Evolutionary conservation across 2,888 invertebrate species (phyloP), one percentile per base, ranked within the genome.

Genomic region (Odontothrips loti): DNA sequence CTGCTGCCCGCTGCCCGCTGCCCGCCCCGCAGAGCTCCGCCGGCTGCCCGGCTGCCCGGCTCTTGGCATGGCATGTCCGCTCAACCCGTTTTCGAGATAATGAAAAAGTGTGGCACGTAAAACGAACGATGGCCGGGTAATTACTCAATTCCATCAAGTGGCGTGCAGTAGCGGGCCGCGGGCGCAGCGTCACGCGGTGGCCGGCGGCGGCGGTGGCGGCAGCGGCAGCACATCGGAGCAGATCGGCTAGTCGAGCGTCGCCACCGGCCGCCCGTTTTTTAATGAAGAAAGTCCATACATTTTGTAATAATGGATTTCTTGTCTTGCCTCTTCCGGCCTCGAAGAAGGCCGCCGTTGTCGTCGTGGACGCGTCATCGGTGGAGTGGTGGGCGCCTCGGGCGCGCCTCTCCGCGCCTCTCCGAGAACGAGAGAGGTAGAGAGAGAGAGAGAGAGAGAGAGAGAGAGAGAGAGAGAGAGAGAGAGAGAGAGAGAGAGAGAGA

Each of bases 91-190:
- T 75, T 75, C 68, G 68, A 75, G 68, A 75, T 75, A 75, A 75
- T 75, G 68, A 75, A 75, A 75, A 75, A 75, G 68, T 75, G 68
- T 75, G 68, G 68, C 68, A 75, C 68, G 68, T 75, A 75, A 75
- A 75, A 75, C 68, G 68, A 75, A 75, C 68, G 68, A 75, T 75
- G 68, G 68, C 68, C 27, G 68, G 68, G 68, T 75, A 75, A 75
- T 75, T 75, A 75, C 68, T 75, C 68, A 75, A 75, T 75, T 75
- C 68, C 68, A 75, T 75, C 68, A 75, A 75, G 68, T 75, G 27
- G 68, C 68, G 68, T 68, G 68, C 68, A 68, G 68, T 75, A 75
- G 27, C 68, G 27, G 68, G 68, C 68, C 68, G 68, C 58, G 58
- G 58, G 58, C 58, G 58, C 6, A 15, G 58, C 58, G 58, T 15